Conservation (phyloP, 92 coral and sea anemone species). For the Chrysogorgia sp. region DNA sequence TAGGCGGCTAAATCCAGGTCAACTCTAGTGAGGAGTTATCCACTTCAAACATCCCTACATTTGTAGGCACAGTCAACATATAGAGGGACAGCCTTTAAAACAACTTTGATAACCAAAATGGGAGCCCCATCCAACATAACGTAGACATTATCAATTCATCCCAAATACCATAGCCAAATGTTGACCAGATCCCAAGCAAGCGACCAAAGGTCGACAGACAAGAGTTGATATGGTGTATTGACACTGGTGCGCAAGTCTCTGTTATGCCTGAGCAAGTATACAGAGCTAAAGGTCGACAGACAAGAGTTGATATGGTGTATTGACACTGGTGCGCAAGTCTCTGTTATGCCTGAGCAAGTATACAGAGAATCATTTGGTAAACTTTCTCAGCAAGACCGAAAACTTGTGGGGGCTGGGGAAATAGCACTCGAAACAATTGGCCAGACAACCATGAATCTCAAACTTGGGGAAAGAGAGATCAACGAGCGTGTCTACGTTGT, state of each 20-base stretch:
- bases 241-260: slow-evolving; percentile 33
- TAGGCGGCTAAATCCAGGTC: too few species aligned
- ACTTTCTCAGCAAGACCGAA: slow-evolving; percentile 48
- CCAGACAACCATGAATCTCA: slow-evolving; percentile 23
- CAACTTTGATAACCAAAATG: too few species aligned
- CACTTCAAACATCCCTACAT: too few species aligned
- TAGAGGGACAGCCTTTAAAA: too few species aligned
- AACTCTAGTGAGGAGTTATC: too few species aligned
- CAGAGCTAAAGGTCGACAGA: slow-evolving; percentile 32
- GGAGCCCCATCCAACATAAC: too few species aligned
- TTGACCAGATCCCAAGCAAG: too few species aligned
- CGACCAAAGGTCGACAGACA: slow-evolving; percentile 1
- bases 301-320: slow-evolving; percentile 44
- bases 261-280: slow-evolving; percentile 43
- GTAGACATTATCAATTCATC: too few species aligned
- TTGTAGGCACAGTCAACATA: too few species aligned
- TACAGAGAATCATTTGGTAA: slow-evolving; percentile 38
- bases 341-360: slow-evolving; percentile 54
- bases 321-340: slow-evolving; percentile 65
- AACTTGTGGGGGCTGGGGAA: slow-evolving; percentile 64
- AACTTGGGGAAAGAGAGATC: slow-evolving; percentile 19
- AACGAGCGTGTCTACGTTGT: slow-evolving; percentile 53
- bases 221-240: slow-evolving; percentile 25
- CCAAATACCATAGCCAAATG: too few species aligned
- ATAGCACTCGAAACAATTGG: slow-evolving; percentile 14